Base-by-base conservation (phyloP, 2,797 vertebrate genomes). In the Urophycis tenuis region DNA sequence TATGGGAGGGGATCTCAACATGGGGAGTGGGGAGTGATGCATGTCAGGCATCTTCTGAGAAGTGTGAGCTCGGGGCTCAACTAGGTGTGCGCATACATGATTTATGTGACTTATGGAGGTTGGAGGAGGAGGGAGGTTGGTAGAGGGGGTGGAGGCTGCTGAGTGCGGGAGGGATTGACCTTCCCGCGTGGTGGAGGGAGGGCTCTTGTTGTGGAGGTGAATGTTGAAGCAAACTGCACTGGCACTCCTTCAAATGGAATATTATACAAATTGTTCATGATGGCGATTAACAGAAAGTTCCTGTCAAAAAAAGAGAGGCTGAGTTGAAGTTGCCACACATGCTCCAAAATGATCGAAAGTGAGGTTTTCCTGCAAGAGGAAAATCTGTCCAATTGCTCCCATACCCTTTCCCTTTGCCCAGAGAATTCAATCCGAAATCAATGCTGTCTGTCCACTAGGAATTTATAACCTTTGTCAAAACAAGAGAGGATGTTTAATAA, bases 11-110 rank as follows among this genome's bases (percentile, higher is more conserved):
- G 60, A 2, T 29, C 60, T 67, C 60, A 67, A 67, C 73, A 33
- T 73, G 72, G 71, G 77, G n/a, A n/a, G n/a, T n/a, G n/a, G n/a
- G 80, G 79, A 74, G 82, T 83, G 84, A 80, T 60, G 81, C 83
- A 78, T 81, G 86, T 85, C 75, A 60, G 77, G 86, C 35, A 64
- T 79, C 86, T 81, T 82, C 74, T 22, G 81, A 78, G 83, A 71
- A 60, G 81, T 71, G 81, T 74, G 74, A 45, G 86, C 79, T 79
- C 14, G 41, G 80, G 85, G 88, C 88, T 90, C 86, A 88, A 83
- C 83, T 80, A 81, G 80, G 80, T 90, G 91, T 92, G 89, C 85
- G 88, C 90, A 92, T 91, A 90, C 91, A 93, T 92, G 90, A 93
- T 92, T 92, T 89, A 92, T 90, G 83, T 78, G 79, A 86, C 85